These are phyloP conservation scores for Hirtodrosophila confusa DNA, from an alignment of 2,888 invertebrate species.

Conservation along the genomic window DNA sequence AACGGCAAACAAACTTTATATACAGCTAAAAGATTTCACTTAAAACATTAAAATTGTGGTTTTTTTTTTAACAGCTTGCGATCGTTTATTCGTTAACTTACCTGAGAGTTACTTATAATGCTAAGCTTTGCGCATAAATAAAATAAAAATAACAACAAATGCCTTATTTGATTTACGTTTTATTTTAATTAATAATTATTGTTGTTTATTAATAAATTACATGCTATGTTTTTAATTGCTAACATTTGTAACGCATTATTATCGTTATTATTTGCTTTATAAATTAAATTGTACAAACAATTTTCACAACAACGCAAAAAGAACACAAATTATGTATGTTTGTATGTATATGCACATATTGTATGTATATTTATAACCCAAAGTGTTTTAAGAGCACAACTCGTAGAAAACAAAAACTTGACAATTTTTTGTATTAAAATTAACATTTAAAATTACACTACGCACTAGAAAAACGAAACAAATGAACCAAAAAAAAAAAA, in stretches of 20 bases:
- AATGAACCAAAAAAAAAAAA: slow-evolving; percentile 16
- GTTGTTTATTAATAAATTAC: slow-evolving; percentile 55
- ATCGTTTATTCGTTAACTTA: no score
- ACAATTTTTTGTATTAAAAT: slow-evolving; percentile 40
- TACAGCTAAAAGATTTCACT: no score
- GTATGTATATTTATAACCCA: slow-evolving; percentile 36
- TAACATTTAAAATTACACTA: slow-evolving; percentile 40
- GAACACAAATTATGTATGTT: slow-evolving; percentile 23
- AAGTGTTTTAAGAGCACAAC: slow-evolving; percentile 71
- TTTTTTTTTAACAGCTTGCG: no score
- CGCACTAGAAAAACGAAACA: slow-evolving; percentile 52
- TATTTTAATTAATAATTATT: slow-evolving; percentile 56
- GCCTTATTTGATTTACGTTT: slow-evolving; percentile 21
- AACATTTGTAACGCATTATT: slow-evolving; percentile 48
- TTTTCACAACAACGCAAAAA: slow-evolving; percentile 38
- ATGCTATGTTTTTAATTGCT: slow-evolving; percentile 59
- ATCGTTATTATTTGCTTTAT: slow-evolving; percentile 30
- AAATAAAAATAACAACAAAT: neutral
- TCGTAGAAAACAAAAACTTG: slow-evolving; percentile 49
- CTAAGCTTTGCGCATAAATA: no score
- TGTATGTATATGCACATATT: slow-evolving; percentile 8
- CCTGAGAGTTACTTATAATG: no score
- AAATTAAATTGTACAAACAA: slow-evolving; percentile 46
- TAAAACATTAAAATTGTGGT: no score
- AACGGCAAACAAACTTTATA: no score